Conservation (phyloP, 2,797 vertebrate genomes). For the Darevskia nairensis region DNA sequence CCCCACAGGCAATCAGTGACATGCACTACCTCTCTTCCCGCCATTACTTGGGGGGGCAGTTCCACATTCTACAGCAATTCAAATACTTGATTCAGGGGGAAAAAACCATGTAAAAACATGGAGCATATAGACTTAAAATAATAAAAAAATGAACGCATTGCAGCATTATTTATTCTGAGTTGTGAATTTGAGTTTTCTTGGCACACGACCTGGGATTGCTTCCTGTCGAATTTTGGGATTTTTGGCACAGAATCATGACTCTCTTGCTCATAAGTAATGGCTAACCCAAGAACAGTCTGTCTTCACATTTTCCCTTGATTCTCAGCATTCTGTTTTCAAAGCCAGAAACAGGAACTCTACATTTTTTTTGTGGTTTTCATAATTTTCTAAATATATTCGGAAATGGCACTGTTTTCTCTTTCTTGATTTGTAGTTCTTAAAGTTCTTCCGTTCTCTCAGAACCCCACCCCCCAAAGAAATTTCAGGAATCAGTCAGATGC, state of each 20-base stretch:
- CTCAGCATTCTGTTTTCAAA: slow-evolving; percentile 56
- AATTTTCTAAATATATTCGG: slow-evolving; percentile 61
- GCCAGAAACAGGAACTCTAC: slow-evolving; percentile 61
- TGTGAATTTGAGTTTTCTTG: slow-evolving; percentile 30
- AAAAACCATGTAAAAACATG: background rate
- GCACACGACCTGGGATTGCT: slow-evolving; percentile 2
- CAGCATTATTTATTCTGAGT: slow-evolving; percentile 19
- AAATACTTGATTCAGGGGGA: background rate
- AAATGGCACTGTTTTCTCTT: slow-evolving; percentile 40
- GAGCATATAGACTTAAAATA: background rate
- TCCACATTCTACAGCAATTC: background rate
- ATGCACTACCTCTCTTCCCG: background rate
- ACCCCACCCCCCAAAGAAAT: slow-evolving; percentile 27
- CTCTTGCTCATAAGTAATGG: slow-evolving; percentile 63
- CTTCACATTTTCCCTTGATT: slow-evolving; percentile 53
- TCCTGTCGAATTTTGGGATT: slow-evolving; percentile 32
- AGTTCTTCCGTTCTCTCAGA: slow-evolving; percentile 10
- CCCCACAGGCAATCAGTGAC: background rate
- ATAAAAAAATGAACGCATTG: background rate
- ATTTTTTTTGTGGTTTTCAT: slow-evolving; percentile 61
- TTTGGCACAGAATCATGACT: slow-evolving; percentile 22
- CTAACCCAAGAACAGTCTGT: slow-evolving; percentile 68
- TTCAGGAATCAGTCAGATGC: slow-evolving; percentile 54
- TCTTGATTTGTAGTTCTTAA: slow-evolving; percentile 47
- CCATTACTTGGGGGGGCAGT: too few relatives aligned